Base-by-base conservation (phyloP, 2,888 invertebrate genomes). In the Thymelicus lineola region DNA sequence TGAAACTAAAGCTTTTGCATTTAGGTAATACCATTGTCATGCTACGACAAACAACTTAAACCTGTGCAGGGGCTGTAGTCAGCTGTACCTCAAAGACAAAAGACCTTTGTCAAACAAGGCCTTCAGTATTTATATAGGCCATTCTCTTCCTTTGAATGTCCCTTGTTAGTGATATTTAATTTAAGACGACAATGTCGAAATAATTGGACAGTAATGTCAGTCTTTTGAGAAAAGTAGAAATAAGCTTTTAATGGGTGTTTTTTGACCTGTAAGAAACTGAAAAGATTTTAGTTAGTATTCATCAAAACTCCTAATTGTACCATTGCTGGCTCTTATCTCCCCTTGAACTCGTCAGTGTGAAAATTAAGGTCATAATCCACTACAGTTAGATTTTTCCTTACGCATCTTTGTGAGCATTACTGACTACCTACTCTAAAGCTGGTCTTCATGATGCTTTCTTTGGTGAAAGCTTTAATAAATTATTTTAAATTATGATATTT, bases 81-180 rank as follows among this genome's bases (percentile, higher is more conserved):
- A 28, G n/a, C 57, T 14, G 2, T 7, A 36, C 35, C 57, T 35
- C 14, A 20, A 55, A 57, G 57, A 57, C 57, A 57, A 57, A 57
- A 57, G 57, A 15, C 57, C 55, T 35, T 57, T 36, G 57, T 57
- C 9, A 57, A 57, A 57, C 36, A 57, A 57, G 36, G 57, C 36
- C 57, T 14, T 7, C 57, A 57, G 35, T 57, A 57, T 57, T 57
- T 57, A 57, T 57, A 36, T 36, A 57, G 35, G 57, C 36, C 36
- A 35, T 14, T 57, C 57, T 57, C 57, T 57, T 36, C 7, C 28
- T 55, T 36, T n/a, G 57, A 35, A 57, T 57, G 57, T 57, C 36
- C n/a, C 57, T 57, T 57, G 57, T 55, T 35, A 55, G 55, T 57
- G 57, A 57, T 57, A 57, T 57, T 57, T 57, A 35, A 57, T 57